Percentiles rank a stretch among this genome's conserved stretches.
Conservation (phyloP, 2,113 vertebrate species). For the Empidonax alnorum region DNA sequence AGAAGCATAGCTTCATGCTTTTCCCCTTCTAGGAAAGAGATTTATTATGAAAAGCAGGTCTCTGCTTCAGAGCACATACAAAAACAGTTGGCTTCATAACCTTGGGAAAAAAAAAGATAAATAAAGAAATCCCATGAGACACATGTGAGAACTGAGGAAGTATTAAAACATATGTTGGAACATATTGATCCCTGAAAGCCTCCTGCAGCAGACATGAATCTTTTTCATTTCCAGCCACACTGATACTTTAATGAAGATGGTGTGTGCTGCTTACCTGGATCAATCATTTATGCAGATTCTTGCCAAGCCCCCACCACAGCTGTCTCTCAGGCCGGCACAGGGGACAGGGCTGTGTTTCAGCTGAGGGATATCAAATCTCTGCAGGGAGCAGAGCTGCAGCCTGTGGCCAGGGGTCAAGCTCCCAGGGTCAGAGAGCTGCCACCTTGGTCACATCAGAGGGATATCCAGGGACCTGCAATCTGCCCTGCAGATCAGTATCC, state of each 20-base stretch:
- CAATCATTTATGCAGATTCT: neutral
- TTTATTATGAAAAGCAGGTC: slow-evolving; percentile 35
- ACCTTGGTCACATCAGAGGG: neutral
- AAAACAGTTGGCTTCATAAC: slow-evolving; percentile 68
- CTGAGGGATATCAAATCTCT: rapidly evolving
- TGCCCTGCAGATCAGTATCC: neutral
- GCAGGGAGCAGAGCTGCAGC: neutral
- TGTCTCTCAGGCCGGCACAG: neutral
- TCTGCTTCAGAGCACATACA: neutral
- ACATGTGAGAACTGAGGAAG: slow-evolving; percentile 37
- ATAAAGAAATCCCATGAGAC: slow-evolving; percentile 60
- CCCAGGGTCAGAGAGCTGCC: rapidly evolving
- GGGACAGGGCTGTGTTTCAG: rapidly evolving
- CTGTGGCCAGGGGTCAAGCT: rapidly evolving
- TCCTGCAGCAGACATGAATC: slow-evolving; percentile 18
- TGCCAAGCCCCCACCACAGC: neutral
- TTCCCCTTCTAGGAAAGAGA: neutral
- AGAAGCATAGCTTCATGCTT: neutral
- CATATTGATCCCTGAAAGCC: slow-evolving; percentile 60
- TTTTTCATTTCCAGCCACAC: neutral
- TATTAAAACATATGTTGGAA: slow-evolving; percentile 63
- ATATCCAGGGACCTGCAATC: rapidly evolving
- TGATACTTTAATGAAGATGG: neutral
- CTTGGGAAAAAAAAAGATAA: slow-evolving; percentile 48
- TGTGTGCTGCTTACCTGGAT: neutral